Base-by-base conservation (phyloP, 2,888 invertebrate genomes). In the Volucella bombylans region DNA sequence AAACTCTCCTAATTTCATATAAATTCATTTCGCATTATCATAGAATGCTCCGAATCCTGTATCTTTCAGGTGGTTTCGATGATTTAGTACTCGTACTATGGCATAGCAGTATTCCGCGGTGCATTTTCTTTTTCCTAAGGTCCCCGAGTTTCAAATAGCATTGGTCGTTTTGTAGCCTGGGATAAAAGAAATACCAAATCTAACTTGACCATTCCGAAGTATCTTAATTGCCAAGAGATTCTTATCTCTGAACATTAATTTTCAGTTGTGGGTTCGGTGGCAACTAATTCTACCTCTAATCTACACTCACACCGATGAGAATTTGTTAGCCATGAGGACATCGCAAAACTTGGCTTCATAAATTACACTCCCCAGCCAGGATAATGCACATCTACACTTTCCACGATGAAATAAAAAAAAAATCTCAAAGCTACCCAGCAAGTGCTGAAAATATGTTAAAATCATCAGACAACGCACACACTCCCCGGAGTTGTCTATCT, bases 331-430 rank as follows among this genome's bases (percentile, higher is more conserved):
- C 31, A 31, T 47, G 8, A 18, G 41, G 54, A 38, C 47, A 41
- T 31, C 69, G 45, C 31, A 11, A 11, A 67, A 68, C 69, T 52
- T 59, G 49, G 65, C 65, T 61, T 61, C 83, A 83, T 83, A 83
- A 83, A 83, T 83, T 61, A 83, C 83, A 61, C 6, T 65, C 49
- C 47, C 74, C 50, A 78, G 68, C 78, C 52, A 73, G 82, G 82
- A 72, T 68, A 78, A 78, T 73, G 39, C 57, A 73, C 62, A 80
- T 71, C 59, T 65, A 45, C 68, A 73, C 52, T 31, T 31, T 10
- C 47, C 18, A 8, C 9, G 18, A 23, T 47, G 2, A 18, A 8
- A 10, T 45, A 15, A 31, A 50, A 45, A 38, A 45, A 11, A 8
- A 11, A 39, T 47, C 39, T 49, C 10, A 54, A 23, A 31, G 31